phyloP scores from a whole-genome alignment of 2,113 vertebrate genomes.

The Nibea albiflora region DNA sequence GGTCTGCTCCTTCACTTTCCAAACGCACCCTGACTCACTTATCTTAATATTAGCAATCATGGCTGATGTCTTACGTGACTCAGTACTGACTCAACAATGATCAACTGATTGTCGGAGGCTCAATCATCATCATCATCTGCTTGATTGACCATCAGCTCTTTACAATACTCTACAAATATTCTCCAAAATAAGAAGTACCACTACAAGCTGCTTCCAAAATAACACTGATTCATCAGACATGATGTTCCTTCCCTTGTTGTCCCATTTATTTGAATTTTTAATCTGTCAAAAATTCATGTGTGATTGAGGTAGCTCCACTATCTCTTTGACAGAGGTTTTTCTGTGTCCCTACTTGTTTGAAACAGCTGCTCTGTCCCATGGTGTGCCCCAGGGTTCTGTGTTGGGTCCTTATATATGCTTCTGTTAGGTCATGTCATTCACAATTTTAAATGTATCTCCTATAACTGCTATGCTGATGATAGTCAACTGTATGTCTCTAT shows the following conservation, averaged over 20 bases:
- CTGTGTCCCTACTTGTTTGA: too few relatives aligned
- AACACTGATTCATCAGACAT: not conserved
- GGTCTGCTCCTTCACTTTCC: slow-evolving; percentile 42
- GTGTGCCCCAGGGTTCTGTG: too few relatives aligned
- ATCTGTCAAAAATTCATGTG: too few relatives aligned
- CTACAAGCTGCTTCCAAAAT: not conserved
- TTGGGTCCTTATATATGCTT: too few relatives aligned
- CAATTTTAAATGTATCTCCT: too few relatives aligned
- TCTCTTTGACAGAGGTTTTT: too few relatives aligned
- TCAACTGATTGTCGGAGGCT: not conserved
- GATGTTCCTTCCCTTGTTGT: not conserved
- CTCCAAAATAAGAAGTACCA: not conserved
- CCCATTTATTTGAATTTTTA: too few relatives aligned
- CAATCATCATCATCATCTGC: not conserved
- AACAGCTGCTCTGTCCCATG: too few relatives aligned
- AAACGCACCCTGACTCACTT: slow-evolving; percentile 13
- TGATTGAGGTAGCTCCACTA: too few relatives aligned
- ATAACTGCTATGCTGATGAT: too few relatives aligned
- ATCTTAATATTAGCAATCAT: slow-evolving; percentile 30
- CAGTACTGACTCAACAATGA: not conserved
- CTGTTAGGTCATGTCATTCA: too few relatives aligned
- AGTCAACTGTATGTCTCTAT: too few relatives aligned
- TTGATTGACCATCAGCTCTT: not conserved
- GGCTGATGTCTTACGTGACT: slow-evolving; percentile 11
- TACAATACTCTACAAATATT: not conserved